These are phyloP conservation scores for Lepidonotus clava DNA, from an alignment of 2,888 invertebrate genomes.

Conservation along the genomic window DNA sequence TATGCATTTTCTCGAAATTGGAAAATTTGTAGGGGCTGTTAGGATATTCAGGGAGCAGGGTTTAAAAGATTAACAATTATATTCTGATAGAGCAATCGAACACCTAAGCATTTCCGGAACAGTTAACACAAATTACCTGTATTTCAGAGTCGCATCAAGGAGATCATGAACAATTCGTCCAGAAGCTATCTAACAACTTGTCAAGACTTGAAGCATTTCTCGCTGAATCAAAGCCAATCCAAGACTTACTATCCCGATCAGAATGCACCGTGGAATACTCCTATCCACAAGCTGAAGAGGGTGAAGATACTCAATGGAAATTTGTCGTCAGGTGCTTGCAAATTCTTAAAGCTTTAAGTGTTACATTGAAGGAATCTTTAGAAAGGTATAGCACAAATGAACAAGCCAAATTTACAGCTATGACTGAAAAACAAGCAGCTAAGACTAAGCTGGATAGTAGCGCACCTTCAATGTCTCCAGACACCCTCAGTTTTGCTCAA, in stretches of 20 bases:
- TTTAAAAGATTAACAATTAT: too few species aligned
- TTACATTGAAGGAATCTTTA: neutral
- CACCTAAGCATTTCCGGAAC: too few species aligned
- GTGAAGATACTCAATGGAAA: neutral
- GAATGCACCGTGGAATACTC: neutral
- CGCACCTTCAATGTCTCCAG: constrained; percentile 68
- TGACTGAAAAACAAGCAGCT: neutral
- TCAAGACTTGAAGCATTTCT: neutral
- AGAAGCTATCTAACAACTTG: neutral
- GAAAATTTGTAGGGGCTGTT: too few species aligned
- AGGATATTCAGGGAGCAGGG: too few species aligned
- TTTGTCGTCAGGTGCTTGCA: neutral
- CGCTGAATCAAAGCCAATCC: neutral
- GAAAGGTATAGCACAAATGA: neutral
- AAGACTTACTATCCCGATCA: neutral
- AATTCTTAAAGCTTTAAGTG: neutral
- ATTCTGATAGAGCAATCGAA: too few species aligned
- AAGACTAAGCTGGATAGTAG: neutral
- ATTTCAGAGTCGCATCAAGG: neutral
- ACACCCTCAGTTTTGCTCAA: constrained; percentile 85
- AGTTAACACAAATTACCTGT: neutral
- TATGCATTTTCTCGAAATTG: too few species aligned
- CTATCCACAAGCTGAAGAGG: neutral
- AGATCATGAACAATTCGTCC: neutral
- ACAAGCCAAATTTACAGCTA: neutral